phyloP scores from a whole-genome alignment of 2,113 vertebrate genomes.

The Neogobius melanostomus region DNA sequence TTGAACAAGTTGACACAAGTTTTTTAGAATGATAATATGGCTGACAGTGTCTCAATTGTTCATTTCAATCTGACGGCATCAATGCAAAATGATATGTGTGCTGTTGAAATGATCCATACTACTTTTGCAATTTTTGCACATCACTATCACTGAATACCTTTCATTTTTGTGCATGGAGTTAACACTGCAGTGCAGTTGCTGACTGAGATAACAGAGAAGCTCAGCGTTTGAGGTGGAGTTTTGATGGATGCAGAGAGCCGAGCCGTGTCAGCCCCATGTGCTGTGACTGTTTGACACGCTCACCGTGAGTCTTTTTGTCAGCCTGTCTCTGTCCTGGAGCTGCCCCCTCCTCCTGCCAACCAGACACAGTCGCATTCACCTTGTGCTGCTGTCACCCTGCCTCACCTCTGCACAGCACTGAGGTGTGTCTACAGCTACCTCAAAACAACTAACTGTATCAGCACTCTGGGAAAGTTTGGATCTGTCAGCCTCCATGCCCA shows the following conservation, averaged over 20 bases:
- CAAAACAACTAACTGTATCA: conserved; percentile 6
- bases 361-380: neutral
- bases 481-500: neutral
- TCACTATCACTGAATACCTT: too few species aligned
- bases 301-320: conserved; percentile 77
- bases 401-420: conserved; percentile 29
- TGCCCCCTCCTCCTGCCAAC: conserved; percentile 27
- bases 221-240: neutral
- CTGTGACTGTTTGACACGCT: conserved; percentile 59
- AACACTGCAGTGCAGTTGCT: neutral
- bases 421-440: neutral
- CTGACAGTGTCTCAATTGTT: too few species aligned
- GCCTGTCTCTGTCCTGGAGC: conserved; percentile 66
- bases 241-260: neutral
- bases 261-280: conserved; percentile 40
- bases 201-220: neutral
- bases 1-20: too few species aligned
- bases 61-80: too few species aligned
- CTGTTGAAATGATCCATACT: too few species aligned
- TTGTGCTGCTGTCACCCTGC: conserved; percentile 51
- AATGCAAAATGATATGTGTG: too few species aligned
- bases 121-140: too few species aligned
- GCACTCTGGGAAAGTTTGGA: neutral
- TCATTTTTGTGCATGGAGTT: too few species aligned
- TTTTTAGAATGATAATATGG: too few species aligned